phyloP scores from a whole-genome alignment of 2,888 invertebrate genomes.

The Caenorhabditis sinica region DNA sequence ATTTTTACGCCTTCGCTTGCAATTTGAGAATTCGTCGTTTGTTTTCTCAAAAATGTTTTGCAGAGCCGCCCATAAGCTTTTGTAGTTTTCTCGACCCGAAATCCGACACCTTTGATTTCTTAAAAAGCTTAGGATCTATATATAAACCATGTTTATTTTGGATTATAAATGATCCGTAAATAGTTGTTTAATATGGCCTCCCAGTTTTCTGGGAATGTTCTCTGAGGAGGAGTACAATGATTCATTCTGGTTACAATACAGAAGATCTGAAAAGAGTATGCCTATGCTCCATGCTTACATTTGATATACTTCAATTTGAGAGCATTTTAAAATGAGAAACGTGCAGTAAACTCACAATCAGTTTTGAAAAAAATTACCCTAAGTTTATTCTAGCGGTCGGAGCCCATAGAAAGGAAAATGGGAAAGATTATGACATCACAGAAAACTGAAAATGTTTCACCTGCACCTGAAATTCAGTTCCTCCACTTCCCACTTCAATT shows the following conservation, averaged over 20 bases:
- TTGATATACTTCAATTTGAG: neutral
- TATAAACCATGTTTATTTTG: conserved; percentile 28
- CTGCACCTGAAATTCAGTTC: neutral
- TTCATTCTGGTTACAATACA: neutral
- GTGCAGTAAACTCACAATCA: no score
- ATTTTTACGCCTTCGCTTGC: neutral
- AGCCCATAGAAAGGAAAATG: neutral
- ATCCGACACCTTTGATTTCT: conserved; percentile 6
- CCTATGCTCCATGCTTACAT: no score
- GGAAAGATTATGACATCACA: neutral
- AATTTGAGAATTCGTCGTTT: neutral
- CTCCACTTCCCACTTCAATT: neutral
- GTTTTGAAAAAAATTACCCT: neutral
- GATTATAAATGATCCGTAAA: conserved; percentile 13
- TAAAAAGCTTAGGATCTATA: conserved; percentile 2
- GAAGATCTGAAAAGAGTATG: neutral
- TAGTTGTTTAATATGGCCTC: neutral
- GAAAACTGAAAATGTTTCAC: neutral
- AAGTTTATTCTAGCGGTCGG: neutral
- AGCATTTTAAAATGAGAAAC: neutral
- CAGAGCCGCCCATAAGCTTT: neutral
- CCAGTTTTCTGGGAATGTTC: neutral
- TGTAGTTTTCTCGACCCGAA: conserved; percentile 13
- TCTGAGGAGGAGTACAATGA: neutral
- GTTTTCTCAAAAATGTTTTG: neutral